phyloP scores from a whole-genome alignment of 2,888 invertebrate genomes.

The Bombylius discolor region DNA sequence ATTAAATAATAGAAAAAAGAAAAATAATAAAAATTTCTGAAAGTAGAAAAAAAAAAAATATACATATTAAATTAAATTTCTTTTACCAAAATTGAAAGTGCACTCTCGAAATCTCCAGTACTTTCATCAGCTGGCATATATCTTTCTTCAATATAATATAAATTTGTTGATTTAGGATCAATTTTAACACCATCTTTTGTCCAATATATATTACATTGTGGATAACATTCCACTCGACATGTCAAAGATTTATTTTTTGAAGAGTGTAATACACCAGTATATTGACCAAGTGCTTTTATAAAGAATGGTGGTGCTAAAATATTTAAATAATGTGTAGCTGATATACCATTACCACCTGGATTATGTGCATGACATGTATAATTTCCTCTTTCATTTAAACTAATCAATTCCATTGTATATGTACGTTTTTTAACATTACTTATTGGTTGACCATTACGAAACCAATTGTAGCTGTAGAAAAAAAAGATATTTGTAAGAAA shows the following conservation, averaged over 20 bases:
- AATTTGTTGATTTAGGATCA: constrained; percentile 44
- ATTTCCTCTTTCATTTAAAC: constrained; percentile 73
- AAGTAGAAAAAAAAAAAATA: no score
- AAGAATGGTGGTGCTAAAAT: constrained; percentile 77
- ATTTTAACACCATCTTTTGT: constrained; percentile 62
- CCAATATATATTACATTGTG: constrained; percentile 75
- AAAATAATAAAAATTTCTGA: no score
- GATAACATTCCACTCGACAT: constrained; percentile 82
- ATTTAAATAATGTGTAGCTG: constrained; percentile 54
- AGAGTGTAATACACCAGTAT: constrained; percentile 67
- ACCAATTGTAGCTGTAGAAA: constrained; percentile 55
- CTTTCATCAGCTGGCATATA: constrained; percentile 55
- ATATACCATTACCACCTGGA: constrained; percentile 65
- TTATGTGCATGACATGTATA: constrained; percentile 81
- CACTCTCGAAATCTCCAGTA: constrained; percentile 78
- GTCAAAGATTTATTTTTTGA: constrained; percentile 63
- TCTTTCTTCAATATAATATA: constrained; percentile 55
- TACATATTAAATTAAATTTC: background rate
- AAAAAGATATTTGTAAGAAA: background rate
- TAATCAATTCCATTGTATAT: constrained; percentile 71
- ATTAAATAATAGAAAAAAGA: no score
- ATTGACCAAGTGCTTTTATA: constrained; percentile 68
- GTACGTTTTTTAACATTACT: constrained; percentile 61
- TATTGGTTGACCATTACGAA: constrained; percentile 60
- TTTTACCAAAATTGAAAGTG: constrained; percentile 68